Evolutionary conservation across 2,797 vertebrate genomes (phyloP), one percentile per base, ranked within the genome.

Genomic region (Scarus forsteni): DNA sequence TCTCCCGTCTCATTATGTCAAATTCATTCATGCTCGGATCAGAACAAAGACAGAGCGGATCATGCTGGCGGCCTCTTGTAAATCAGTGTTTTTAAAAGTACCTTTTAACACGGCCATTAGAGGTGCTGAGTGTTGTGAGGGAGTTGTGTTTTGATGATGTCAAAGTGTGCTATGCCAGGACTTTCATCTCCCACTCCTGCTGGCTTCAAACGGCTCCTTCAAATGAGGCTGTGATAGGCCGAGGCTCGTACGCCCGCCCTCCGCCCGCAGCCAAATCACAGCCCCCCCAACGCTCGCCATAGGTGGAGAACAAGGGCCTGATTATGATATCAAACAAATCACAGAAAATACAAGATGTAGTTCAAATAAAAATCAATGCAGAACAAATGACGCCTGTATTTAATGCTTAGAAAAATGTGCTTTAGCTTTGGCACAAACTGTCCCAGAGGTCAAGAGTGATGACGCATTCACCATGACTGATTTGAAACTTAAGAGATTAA

Each of bases 131-230:
- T 73, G 81, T 70, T 70, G 83, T 80, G 84, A 80, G 78, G 75
- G 81, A 82, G 86, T 85, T 84, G 83, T 79, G 86, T 81, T 89
- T 77, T 84, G 81, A 88, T 90, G 86, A 85, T 87, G 87, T 86
- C 77, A 82, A 85, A 79, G 85, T 74, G 83, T 63, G 77, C 78
- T 18, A 57, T 56, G 75, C 85, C 89, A 72, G 83, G 77, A 87
- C 90, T 92, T 92, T 93, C 85, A 92, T 92, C 90, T 89, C 79
- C 71, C 77, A 64, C 86, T 85, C 83, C 87, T 51, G 85, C 79
- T 79, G 83, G 77, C 91, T 88, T 92, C 90, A 92, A 93, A 92
- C 83, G n/a, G 54, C 19, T 48, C 84, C 79, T 87, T 90, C 63
- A 90, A 84, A 84, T 54, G 65, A 53, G 81, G 70, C 74, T 57